Evolutionary conservation across 1,140 invertebrate genomes (phyloP).

Genomic region (Carcinoscorpius rotundicauda): DNA sequence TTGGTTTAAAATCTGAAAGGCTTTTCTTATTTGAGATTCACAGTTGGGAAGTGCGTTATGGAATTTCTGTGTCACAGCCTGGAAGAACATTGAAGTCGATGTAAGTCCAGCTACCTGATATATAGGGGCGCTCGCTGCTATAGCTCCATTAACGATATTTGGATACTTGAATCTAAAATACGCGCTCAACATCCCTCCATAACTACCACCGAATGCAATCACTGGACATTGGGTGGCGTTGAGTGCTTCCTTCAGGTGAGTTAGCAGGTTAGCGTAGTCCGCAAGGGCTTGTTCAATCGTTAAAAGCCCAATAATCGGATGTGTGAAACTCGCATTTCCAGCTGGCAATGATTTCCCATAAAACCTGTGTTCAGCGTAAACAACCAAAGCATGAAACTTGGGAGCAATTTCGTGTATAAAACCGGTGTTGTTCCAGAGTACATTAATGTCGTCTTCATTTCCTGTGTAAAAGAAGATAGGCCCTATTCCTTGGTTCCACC

Average conservation of each 20-base stretch:
- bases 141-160: conserved; percentile 31
- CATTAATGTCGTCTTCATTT: conserved; percentile 35
- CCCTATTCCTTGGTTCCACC: conserved; percentile 33
- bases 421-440: conserved; percentile 33
- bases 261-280: conserved; percentile 35
- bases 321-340: too few relatives aligned
- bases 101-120: conserved; percentile 31
- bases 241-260: conserved; percentile 25
- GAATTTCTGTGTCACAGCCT: conserved; percentile 27
- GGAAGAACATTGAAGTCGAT: conserved; percentile 28
- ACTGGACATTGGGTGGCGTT: conserved; percentile 30
- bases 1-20: conserved; percentile 19
- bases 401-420: conserved; percentile 36
- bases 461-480: conserved; percentile 42
- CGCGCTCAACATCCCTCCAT: conserved; percentile 39
- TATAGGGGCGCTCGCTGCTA: conserved; percentile 38
- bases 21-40: conserved; percentile 27
- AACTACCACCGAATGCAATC: conserved; percentile 38
- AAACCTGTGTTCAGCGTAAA: conserved; percentile 37
- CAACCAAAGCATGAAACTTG: conserved; percentile 31
- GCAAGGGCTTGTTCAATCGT: conserved; percentile 38
- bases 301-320: conserved; percentile 32
- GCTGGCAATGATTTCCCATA: conserved; percentile 35
- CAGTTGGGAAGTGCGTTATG: conserved; percentile 11
- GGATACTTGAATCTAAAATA: conserved; percentile 40